Evolutionary conservation across 2,888 invertebrate genomes (phyloP), one percentile per base, ranked within the genome.

Genomic region (Eupithecia centaureata): DNA sequence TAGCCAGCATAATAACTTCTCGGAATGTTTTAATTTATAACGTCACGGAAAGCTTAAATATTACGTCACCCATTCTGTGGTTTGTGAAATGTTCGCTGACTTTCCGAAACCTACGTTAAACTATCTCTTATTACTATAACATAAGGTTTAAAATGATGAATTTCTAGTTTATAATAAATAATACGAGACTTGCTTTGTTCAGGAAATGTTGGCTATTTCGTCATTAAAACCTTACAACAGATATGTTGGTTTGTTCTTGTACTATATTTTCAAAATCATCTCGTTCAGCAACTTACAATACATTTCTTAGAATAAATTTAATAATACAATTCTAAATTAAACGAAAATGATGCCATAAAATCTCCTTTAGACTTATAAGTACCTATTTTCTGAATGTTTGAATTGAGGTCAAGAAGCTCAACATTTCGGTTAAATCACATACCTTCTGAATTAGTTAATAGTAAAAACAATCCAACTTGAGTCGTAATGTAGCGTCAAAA

Each of bases 41-140:
- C 72, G 61, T 66, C 70, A 75, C 74, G 75, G 70, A 77, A 77
- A 70, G 71, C 76, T 73, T 73, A 71, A 75, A 76, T 75, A 74
- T 74, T 61, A 69, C 73, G 74, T 76, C 73, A 76, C 73, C 77
- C 68, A 75, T 74, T 70, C 68, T 64, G 72, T 58, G 71, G 73
- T 73, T 74, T 63, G 57, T 52, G 56, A 65, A 66, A 71, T 68
- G 69, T 71, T 62, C 72, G 52, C 42, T 25, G 67, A 63, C 59
- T 67, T 64, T 63, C 42, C 42, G 10, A 67, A 63, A 61, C 47
- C 47, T 18, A 27, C 56, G 54, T 38, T 57, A 64, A 69, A 64
- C 25, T 51, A 35, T 25, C 62, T 51, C 62, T 52, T 67, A 67
- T 30, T 59, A 5, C 62, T 13, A 58, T 62, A 61, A 0, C 2